Evolutionary conservation across 2,888 invertebrate genomes (phyloP).

Genomic region (Nasonovia ribisnigri): DNA sequence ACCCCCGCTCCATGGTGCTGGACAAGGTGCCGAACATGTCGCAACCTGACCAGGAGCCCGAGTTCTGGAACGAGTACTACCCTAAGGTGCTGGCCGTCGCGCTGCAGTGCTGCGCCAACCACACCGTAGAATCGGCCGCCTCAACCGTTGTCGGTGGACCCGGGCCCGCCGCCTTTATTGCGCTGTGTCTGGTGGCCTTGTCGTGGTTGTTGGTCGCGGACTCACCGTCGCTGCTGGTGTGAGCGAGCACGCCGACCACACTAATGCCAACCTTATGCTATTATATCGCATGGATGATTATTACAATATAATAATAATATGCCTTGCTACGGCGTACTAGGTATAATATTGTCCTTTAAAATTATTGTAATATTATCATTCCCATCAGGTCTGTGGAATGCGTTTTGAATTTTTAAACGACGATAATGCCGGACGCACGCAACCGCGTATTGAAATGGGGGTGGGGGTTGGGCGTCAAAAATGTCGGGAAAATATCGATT

Average conservation of each 20-base stretch:
- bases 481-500: background rate
- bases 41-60: constrained; percentile 81
- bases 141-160: background rate
- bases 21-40: constrained; percentile 83
- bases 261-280: background rate
- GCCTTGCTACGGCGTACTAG: background rate
- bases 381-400: background rate
- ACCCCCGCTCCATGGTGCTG: constrained; percentile 80
- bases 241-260: background rate
- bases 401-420: background rate
- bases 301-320: background rate
- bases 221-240: background rate
- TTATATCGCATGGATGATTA: background rate
- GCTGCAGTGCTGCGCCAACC: constrained; percentile 77
- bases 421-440: background rate
- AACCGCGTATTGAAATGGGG: too few species aligned
- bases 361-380: background rate
- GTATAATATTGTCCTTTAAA: background rate
- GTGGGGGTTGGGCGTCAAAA: too few species aligned
- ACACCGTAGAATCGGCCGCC: constrained; percentile 72
- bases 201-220: background rate
- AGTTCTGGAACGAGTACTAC: constrained; percentile 88
- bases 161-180: background rate
- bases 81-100: constrained; percentile 82
- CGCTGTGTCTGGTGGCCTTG: background rate